These are phyloP conservation scores for Percopsis transmontana DNA, from an alignment of 2,113 vertebrate species.

Conservation along the genomic window DNA sequence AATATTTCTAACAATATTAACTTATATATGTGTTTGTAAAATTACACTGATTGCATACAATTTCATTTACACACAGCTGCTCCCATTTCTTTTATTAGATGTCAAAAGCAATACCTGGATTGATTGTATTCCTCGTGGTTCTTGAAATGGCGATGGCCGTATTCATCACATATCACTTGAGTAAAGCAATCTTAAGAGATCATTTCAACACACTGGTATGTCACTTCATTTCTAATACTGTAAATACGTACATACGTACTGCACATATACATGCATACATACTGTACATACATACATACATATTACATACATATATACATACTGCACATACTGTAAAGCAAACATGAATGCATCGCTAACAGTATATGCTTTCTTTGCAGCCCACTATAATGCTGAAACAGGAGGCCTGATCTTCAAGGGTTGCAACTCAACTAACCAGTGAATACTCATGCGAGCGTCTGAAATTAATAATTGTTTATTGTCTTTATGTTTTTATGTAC, in stretches of 20 bases:
- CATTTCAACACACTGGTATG: slow-evolving; percentile 78
- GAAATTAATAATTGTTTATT: no score
- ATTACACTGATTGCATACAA: not conserved
- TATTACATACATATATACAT: no score
- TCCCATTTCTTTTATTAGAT: slow-evolving; percentile 14
- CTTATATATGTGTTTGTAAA: no score
- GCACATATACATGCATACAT: not conserved
- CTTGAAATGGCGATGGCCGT: slow-evolving; percentile 53
- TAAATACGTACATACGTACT: not conserved
- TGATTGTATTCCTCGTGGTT: slow-evolving; percentile 42
- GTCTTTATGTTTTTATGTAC: no score
- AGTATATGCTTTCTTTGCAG: slow-evolving; percentile 41
- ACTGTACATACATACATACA: not conserved
- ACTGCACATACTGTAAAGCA: not conserved
- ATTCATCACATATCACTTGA: slow-evolving; percentile 71
- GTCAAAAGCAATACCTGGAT: not conserved
- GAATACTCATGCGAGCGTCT: not conserved
- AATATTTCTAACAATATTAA: no score
- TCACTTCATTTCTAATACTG: not conserved
- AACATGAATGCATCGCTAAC: slow-evolving; percentile 1
- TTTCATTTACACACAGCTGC: not conserved
- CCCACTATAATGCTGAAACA: slow-evolving; percentile 71
- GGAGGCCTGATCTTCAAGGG: slow-evolving; percentile 32
- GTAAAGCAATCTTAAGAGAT: slow-evolving; percentile 73
- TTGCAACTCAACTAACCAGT: not conserved